A percentile compares a stretch with the other conserved stretches of the same genome.
phyloP scores from a whole-genome alignment of 1,140 invertebrate species.

The Thaumetopoea pityocampa region DNA sequence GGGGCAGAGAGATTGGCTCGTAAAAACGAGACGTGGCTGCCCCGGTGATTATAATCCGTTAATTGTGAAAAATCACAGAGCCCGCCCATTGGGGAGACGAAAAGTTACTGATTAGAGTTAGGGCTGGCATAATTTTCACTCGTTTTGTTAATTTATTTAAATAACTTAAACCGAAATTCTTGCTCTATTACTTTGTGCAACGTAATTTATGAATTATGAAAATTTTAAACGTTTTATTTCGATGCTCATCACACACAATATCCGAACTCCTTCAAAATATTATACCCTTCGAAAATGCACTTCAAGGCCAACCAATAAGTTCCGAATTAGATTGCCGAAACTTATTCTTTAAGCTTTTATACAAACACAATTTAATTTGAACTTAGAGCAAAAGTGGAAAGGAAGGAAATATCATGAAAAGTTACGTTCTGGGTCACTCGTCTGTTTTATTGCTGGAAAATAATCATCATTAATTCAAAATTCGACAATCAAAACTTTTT shows the following conservation, averaged over 20 bases:
- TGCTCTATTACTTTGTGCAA: too few species aligned
- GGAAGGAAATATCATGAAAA: constrained; percentile 3
- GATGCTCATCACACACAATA: not conserved
- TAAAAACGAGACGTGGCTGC: constrained; percentile 31
- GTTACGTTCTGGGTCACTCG: constrained; percentile 13
- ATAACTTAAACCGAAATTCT: too few species aligned
- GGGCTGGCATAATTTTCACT: constrained; percentile 3
- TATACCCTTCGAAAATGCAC: constrained; percentile 15
- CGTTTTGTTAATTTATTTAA: constrained; percentile 6
- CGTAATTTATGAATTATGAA: too few species aligned
- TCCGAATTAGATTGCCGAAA: constrained; percentile 12
- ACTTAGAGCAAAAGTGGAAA: constrained; percentile 3
- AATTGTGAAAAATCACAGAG: constrained; percentile 40
- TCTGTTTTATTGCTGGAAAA: constrained; percentile 19
- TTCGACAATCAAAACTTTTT: too few species aligned
- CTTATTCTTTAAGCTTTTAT: constrained; percentile 12
- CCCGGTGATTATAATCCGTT: constrained; percentile 43
- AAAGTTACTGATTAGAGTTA: constrained; percentile 9
- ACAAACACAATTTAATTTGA: constrained; percentile 9
- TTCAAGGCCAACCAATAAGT: constrained; percentile 13
- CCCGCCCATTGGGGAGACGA: constrained; percentile 7
- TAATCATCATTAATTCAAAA: constrained; percentile 30
- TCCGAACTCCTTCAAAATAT: constrained; percentile 4
- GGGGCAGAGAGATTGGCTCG: constrained; percentile 18
- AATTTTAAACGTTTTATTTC: not conserved